Base-by-base conservation (phyloP, 2,113 vertebrate species). In the Nanorana parkeri region DNA sequence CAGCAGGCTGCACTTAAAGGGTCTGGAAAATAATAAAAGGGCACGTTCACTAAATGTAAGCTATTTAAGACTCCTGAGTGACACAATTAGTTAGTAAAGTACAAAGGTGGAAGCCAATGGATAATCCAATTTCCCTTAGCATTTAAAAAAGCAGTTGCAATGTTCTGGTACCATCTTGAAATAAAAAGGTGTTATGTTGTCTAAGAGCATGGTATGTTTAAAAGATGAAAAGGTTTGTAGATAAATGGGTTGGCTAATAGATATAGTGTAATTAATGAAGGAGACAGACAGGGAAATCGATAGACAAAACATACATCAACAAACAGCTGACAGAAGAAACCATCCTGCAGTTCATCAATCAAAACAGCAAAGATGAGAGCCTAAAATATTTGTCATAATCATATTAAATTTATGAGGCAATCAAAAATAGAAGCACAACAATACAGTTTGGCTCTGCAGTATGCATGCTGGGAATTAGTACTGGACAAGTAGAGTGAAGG, bases 291-390 rank as follows among this genome's bases (percentile, higher is more conserved):
- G 61, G 65, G 55, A 61, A 67, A 81, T 81, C 61, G 41, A 74
- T 81, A 75, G 64, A 81, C 60, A 66, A 56, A 81, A 81, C 69
- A 81, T 81, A 74, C 36, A 66, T 81, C 61, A 75, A 47, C 36
- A 52, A 74, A 67, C 28, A 55, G 21, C 19, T 26, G 61, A 66
- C 69, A 72, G 26, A 65, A 74, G 7, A 47, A 74, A 64, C 69
- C 61, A 74, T 75, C 61, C 51, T 56, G 23, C 60, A 81, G 19
- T 66, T 81, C 60, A 81, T 74, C 47, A 66, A 61, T 81, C 36
- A 73, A 65, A 75, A 74, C 47, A 24, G 55, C 51, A 80, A 71
- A 69, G 66, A 80, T 80, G 65, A 69, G 67, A 26, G 69, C 54
- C 17, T 61, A 47, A 60, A 80, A 80, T 80, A 80, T 80, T 69